Conservation (phyloP, 2,797 vertebrate genomes). For the Crocidura indochinensis region DNA sequence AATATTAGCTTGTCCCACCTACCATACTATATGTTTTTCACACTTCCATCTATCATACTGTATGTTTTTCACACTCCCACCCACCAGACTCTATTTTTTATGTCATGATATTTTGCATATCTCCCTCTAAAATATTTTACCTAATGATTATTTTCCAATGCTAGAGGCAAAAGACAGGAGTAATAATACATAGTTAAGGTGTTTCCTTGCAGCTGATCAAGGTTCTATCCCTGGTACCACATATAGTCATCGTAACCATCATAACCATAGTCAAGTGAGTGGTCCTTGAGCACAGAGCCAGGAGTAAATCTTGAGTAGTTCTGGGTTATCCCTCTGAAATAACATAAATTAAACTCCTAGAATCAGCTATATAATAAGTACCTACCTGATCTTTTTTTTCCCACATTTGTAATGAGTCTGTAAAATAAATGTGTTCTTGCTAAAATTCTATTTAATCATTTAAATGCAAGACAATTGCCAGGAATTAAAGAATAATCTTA, state of each 20-base stretch:
- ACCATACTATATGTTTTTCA: background rate
- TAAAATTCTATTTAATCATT: background rate
- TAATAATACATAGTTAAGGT: too few relatives aligned
- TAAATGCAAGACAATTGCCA: background rate
- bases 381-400: background rate
- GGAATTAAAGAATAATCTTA: background rate
- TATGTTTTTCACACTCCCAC: too few relatives aligned
- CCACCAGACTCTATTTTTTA: too few relatives aligned
- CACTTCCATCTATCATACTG: background rate
- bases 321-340: too few relatives aligned
- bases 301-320: too few relatives aligned
- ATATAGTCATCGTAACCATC: too few relatives aligned
- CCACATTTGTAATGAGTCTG: too few relatives aligned
- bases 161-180: background rate
- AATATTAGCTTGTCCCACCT: background rate
- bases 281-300: too few relatives aligned
- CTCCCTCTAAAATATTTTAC: conserved; percentile 29
- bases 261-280: too few relatives aligned
- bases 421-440: too few relatives aligned
- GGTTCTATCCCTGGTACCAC: too few relatives aligned
- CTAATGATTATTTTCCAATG: background rate
- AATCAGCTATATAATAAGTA: background rate
- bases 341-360: background rate
- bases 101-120: background rate
- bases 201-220: too few relatives aligned